Conservation (phyloP, 2,888 invertebrate species). For the Drosophila meridionalis region DNA sequence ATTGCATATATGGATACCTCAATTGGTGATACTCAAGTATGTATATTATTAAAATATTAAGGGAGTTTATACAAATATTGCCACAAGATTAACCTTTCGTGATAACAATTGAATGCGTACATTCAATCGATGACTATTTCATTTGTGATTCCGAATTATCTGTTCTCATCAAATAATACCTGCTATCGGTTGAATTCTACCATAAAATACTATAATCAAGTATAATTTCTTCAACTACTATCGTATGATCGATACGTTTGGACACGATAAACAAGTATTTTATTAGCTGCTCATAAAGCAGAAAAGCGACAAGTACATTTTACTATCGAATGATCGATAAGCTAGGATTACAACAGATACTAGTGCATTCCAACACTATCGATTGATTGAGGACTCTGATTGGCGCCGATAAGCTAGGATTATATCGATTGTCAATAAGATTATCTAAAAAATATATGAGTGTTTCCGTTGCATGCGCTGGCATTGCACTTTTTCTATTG, state of each 20-base stretch:
- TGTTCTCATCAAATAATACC: too few relatives aligned
- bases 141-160: too few relatives aligned
- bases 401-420: neutral
- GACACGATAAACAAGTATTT: neutral
- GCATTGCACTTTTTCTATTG: neutral
- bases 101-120: neutral
- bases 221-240: neutral
- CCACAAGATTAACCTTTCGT: neutral
- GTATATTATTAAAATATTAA: slow-evolving; percentile 10
- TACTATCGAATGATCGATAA: neutral
- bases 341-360: neutral
- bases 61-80: neutral
- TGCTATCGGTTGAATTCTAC: neutral
- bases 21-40: slow-evolving; percentile 77
- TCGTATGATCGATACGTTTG: neutral
- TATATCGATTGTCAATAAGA: neutral
- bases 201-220: neutral
- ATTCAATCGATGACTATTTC: neutral
- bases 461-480: neutral
- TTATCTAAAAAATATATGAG: neutral
- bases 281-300: neutral
- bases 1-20: slow-evolving; percentile 79
- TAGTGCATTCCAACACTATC: neutral
- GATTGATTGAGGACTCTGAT: neutral
- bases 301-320: neutral